Evolutionary conservation across 1,140 invertebrate species (phyloP).

Genomic region (Papilio xuthus): DNA sequence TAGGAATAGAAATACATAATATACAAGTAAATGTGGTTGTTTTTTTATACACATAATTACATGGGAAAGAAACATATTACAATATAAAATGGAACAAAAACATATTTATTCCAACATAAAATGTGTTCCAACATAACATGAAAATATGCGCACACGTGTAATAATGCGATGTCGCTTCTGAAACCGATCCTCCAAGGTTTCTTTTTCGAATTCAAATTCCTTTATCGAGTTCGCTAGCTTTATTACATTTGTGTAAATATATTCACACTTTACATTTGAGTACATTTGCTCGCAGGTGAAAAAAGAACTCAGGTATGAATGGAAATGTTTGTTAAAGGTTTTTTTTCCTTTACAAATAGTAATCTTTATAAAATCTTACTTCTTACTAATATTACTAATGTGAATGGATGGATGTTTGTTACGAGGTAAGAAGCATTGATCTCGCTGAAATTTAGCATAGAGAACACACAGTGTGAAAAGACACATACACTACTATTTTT

Average conservation of each 20-base stretch:
- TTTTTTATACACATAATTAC: too few relatives aligned
- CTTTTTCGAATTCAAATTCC: background rate
- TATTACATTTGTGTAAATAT: constrained; percentile 21
- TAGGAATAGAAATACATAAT: too few relatives aligned
- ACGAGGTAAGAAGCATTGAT: too few relatives aligned
- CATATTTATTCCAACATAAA: background rate
- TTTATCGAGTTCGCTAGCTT: constrained; percentile 5
- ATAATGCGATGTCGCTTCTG: background rate
- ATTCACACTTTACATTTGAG: constrained; percentile 23
- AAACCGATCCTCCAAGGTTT: background rate
- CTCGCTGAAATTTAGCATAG: too few relatives aligned
- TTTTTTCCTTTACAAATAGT: background rate
- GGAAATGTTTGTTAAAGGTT: background rate
- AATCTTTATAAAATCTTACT: background rate
- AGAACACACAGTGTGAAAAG: too few relatives aligned
- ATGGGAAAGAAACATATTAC: background rate
- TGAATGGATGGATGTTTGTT: too few relatives aligned
- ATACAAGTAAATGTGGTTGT: too few relatives aligned
- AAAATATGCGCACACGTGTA: background rate
- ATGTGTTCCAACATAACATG: background rate
- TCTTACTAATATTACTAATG: too few relatives aligned
- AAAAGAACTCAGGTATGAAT: background rate
- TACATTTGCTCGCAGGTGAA: constrained; percentile 2
- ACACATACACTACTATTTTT: too few relatives aligned
- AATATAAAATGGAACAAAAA: background rate